Conservation (phyloP, 2,888 invertebrate genomes). For the Eretmocerus hayati region DNA sequence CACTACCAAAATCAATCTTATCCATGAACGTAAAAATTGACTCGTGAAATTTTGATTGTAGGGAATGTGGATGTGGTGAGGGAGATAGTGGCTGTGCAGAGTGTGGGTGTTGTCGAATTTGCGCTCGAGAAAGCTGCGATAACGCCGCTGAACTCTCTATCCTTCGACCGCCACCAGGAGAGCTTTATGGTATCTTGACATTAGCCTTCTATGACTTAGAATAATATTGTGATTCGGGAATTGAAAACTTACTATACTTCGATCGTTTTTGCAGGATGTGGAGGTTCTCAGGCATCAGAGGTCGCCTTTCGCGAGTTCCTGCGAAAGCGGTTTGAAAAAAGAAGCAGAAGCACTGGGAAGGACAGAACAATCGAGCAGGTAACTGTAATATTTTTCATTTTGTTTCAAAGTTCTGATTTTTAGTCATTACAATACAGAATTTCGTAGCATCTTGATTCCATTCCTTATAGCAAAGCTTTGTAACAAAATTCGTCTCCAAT, state of each 20-base stretch:
- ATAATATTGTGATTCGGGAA: background rate
- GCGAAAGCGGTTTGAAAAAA: conserved; percentile 53
- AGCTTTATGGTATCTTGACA: background rate
- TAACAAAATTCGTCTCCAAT: no score
- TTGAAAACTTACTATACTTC: background rate
- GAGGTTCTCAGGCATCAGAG: conserved; percentile 43
- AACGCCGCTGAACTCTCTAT: conserved; percentile 41
- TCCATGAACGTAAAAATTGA: background rate
- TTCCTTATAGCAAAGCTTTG: no score
- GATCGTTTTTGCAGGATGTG: conserved; percentile 17
- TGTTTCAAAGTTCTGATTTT: background rate
- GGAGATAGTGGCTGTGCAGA: conserved; percentile 90
- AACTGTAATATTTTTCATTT: conserved; percentile 1
- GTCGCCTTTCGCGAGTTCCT: conserved; percentile 54
- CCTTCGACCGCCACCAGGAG: conserved; percentile 45
- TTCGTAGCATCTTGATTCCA: no score
- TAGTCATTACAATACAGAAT: no score
- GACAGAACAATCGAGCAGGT: conserved; percentile 33
- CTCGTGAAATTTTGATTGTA: conserved; percentile 38
- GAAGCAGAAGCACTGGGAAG: conserved; percentile 44
- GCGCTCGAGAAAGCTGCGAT: conserved; percentile 65
- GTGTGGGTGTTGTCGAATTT: conserved; percentile 87
- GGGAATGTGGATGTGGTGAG: conserved; percentile 90
- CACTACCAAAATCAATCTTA: background rate
- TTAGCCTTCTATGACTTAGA: background rate